A percentile compares a stretch with the other conserved stretches of the same genome.
Evolutionary conservation across 2,888 invertebrate genomes (phyloP).

Genomic region (Podotricha telesiphe): DNA sequence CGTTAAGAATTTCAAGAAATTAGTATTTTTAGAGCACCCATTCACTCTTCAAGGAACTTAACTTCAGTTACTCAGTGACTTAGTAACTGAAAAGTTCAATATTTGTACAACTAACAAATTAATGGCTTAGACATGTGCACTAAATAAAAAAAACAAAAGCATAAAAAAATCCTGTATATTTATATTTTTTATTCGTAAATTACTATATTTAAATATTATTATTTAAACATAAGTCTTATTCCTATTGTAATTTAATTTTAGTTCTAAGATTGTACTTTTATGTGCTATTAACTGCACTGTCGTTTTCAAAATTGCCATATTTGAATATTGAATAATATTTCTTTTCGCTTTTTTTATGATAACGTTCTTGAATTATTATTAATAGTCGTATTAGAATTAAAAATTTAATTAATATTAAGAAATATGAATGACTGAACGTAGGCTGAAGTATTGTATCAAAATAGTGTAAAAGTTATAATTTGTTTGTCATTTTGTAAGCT

Average conservation of each 20-base stretch:
- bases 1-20: too few species aligned
- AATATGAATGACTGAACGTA: slow-evolving; percentile 9
- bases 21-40: too few species aligned
- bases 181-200: too few species aligned
- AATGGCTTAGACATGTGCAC: too few species aligned
- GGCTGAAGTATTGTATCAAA: not conserved
- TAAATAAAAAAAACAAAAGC: too few species aligned
- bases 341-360: not conserved
- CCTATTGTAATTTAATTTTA: slow-evolving; percentile 3
- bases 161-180: too few species aligned
- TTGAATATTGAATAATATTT: not conserved
- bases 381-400: not conserved
- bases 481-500: too few species aligned
- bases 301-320: slow-evolving; percentile 18
- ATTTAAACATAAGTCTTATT: slow-evolving; percentile 6
- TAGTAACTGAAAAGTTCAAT: too few species aligned
- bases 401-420: not conserved
- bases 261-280: not conserved
- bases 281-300: not conserved
- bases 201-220: not conserved
- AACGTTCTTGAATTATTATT: not conserved
- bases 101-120: too few species aligned
- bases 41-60: too few species aligned
- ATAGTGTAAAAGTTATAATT: too few species aligned
- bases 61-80: too few species aligned